Base-by-base conservation (phyloP, 2,888 invertebrate genomes). In the Neria commutata region DNA sequence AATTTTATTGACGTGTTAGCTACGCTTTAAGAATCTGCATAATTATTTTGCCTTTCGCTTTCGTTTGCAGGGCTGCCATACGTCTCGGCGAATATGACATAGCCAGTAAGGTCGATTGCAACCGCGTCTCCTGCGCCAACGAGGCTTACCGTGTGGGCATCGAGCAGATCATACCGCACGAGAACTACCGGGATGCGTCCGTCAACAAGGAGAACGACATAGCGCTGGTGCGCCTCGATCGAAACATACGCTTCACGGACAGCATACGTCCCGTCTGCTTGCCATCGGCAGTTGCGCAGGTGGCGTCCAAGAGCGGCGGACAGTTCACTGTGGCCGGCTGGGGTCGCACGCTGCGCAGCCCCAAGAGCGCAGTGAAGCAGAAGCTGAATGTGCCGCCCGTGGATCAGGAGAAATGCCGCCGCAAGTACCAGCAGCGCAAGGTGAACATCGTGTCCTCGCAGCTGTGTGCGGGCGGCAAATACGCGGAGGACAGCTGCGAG, bases 381-480 rank as follows among this genome's bases (percentile, higher is more conserved):
- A 85, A 86, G 64, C 70, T 86, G 1, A 40, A 60, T 1, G 77
- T 89, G 8, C 85, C 85, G 1, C 76, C 85, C 1, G 82, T 84
- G 40, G 76, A 82, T 14, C 80, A 76, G 24, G 69, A 69, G 0
- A 78, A 83, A 1, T 91, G 90, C 72, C 67, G 61, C 23, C 66
- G 70, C 23, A 75, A 75, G 21, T 81, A 75, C 52, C 64, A 75
- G 29, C 4, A 4, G 6, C 71, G 71, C 6, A 76, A 72, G 29
- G 71, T 80, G 11, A 65, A 63, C 21, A 72, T 81, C 23, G 69
- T 69, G 49, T 65, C 78, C 2, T 64, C 71, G 0, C 89, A 89
- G 71, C 67, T 91, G 1, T 91, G 91, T 69, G 90, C 90, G 5
- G 91, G 91, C 1, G 89, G 91, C 0, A 81, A 82, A 4, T 85